Base-by-base conservation (phyloP, 2,888 invertebrate species). In the Tortricodes alternella region DNA sequence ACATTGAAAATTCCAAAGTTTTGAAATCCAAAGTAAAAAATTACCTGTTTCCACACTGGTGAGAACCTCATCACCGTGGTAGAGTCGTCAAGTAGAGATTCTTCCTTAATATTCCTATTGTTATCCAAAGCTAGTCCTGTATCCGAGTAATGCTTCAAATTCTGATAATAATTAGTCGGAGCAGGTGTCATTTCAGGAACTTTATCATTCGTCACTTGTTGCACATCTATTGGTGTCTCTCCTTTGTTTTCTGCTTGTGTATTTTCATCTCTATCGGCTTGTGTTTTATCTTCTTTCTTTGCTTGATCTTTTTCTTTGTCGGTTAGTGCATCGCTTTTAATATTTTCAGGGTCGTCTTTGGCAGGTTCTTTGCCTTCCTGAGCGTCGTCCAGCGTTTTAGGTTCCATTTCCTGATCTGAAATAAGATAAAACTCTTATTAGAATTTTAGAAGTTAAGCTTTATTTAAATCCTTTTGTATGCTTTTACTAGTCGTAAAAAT, bases 31-130 rank as follows among this genome's bases (percentile, higher is more conserved):
- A 11, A 4, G 19, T n/a, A 1, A 34, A n/a, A 32, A 55, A 34
- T 68, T 70, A 91, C 91, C 88, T 91, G 91, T 72, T 86, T 87
- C 82, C 85, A 88, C 49, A 83, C 68, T 1, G 91, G 91, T 6
- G 90, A 89, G 67, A 90, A 91, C 63, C 81, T 78, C 3, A 73
- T 70, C 1, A 88, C 82, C 15, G 88, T 87, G 35, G 71, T 84
- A 0, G 87, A 76, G 9, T 87, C 83, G 1, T 70, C 63, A 0
- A 90, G 62, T 15, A 87, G 65, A 1, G 65, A 66, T 0, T 70
- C 76, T 49, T 85, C 85, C 55, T 84, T 86, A 7, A 61, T 53
- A 19, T 74, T 63, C 44, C 76, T 73, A 19, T 74, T 71, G 38
- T 68, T 70, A 0, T 58, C 51, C 7, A 81, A 37, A n/a, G 66